Base-by-base conservation (phyloP, 2,113 vertebrate species). In the Proterorhinus semilunaris region DNA sequence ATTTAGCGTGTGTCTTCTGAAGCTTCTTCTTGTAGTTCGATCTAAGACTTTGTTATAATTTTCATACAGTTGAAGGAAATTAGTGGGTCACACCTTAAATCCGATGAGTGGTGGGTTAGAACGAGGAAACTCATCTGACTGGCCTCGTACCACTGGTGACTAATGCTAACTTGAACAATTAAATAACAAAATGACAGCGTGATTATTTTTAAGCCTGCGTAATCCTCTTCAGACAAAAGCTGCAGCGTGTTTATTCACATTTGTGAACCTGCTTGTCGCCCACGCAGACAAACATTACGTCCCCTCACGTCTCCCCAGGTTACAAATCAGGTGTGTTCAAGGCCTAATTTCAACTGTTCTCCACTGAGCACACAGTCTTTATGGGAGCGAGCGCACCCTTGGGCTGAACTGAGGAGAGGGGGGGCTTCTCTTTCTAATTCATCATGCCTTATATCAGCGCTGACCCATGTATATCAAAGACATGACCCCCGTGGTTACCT, bases 401-500 rank as follows among this genome's bases (percentile, higher is more conserved):
- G 88, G 84, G 77, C 17, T 67, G 78, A 76, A 87, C 83, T 76
- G 80, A 82, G 42, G 64, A 84, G 74, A 78, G 79, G 79, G 74
- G 87, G 79, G 83, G 90, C 90, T 89, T 87, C 81, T 82, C 82
- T 78, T 84, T 91, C 87, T 91, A 91, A 94, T 92, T 92, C 90
- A 92, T 93, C 88, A 91, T 88, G 87, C 82, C 87, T 87, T 91
- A 89, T 89, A 92, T 92, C 87, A 69, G 81, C 21, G 58, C 84
- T 93, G 91, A 93, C 92, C 91, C 90, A 83, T 90, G 91, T 90
- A 89, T 90, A 92, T 92, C 89, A 91, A 90, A 93, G 86, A 89
- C 67, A 71, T 91, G 89, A 92, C 89, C 90, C 86, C 82, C 72
- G 62, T 62, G 61, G 90, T 95, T 96, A 99, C 98, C 98, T 99